Base-by-base conservation (phyloP, 2,113 vertebrate genomes). In the Isurus oxyrinchus region DNA sequence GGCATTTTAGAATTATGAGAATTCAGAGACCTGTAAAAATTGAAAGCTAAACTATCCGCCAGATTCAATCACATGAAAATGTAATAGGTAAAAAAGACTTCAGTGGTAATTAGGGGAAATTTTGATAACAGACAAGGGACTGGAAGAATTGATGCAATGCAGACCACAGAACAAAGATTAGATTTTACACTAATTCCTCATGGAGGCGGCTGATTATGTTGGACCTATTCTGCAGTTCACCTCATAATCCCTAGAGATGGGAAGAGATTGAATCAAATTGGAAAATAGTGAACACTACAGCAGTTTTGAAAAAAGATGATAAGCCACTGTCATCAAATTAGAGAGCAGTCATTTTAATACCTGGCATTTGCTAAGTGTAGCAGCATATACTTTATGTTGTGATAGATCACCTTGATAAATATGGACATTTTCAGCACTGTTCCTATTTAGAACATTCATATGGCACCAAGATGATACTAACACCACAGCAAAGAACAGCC, bases 351-450 rank as follows among this genome's bases (percentile, higher is more conserved):
- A 91, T n/a, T 91, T 59, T 91, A 91, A 91, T 91, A 59, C 8
- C 88, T 91, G 88, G 5, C 88, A 91, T 91, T 91, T 91, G 88
- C 31, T 91, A 91, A 57, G 11, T 31, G 31, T 91, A n/a, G 55
- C 31, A 59, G 27, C 53, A 59, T 59, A 59, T 57, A 91, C 35
- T 91, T 91, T 59, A 35, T 59, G 55, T 91, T 57, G 55, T 91
- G 55, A 91, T 91, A 13, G 25, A 61, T 91, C 13, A 91, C 55
- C 88, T 35, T 91, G 88, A 91, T 91, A n/a, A 35, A 91, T 91
- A 23, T 10, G 11, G 87, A 49, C 53, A 57, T 57, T 90, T 90
- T 90, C 87, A 16, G 27, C 27, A 57, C 55, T 91, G 53, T 90
- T 91, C 88, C 11, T 19, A 16, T 19, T 53, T 57, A 91, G 55